Percentiles rank a stretch among this genome's conserved stretches.
phyloP scores from a whole-genome alignment of 1,140 invertebrate genomes.

The Nasonia giraulti region DNA sequence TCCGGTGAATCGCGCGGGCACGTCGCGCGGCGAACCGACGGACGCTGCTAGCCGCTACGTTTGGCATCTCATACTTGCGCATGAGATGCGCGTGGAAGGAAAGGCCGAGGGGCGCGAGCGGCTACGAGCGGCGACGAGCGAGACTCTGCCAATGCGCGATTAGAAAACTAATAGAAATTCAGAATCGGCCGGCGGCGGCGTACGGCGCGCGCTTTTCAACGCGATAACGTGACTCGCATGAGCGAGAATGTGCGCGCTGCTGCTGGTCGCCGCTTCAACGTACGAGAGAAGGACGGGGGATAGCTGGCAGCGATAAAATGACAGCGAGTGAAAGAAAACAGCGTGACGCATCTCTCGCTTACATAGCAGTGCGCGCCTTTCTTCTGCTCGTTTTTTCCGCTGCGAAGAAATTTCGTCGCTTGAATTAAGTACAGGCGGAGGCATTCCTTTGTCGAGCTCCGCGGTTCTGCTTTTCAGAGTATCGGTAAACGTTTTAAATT shows the following conservation, averaged over 20 bases:
- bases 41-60: not conserved
- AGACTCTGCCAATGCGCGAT: conserved; percentile 24
- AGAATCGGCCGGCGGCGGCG: not conserved
- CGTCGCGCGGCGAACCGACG: not conserved
- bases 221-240: conserved; percentile 46
- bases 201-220: conserved; percentile 6
- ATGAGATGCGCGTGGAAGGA: not conserved
- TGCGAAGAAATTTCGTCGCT: not conserved
- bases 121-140: no score
- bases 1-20: not conserved
- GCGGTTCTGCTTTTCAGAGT: no score
- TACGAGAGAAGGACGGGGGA: not conserved
- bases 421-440: no score
- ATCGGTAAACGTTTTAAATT: no score
- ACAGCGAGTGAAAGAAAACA: not conserved
- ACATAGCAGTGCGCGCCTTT: not conserved
- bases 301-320: not conserved
- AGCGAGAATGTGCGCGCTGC: not conserved
- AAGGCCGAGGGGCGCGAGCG: not conserved
- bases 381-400: not conserved
- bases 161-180: conserved; percentile 43
- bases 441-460: no score
- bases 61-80: no score
- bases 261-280: not conserved
- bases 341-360: not conserved